A percentile compares a stretch with the other conserved stretches of the same genome.
These are phyloP conservation scores for Coelopa frigida DNA, from an alignment of 1,140 invertebrate species.

Conservation along the genomic window DNA sequence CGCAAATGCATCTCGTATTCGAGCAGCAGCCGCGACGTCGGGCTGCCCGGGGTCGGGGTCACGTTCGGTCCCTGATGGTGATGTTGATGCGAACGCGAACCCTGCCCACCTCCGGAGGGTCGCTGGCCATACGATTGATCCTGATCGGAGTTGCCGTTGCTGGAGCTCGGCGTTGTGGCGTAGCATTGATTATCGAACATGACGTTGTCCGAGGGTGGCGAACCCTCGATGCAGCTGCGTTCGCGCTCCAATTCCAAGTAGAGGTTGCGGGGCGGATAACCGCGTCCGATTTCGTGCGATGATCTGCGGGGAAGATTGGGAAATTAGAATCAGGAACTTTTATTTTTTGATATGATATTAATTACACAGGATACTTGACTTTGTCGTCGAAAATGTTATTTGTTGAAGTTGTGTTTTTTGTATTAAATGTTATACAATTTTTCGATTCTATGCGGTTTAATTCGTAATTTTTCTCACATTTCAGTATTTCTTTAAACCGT, in stretches of 20 bases:
- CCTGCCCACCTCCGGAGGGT: conserved; percentile 31
- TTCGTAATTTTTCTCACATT: no score
- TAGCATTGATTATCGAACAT: conserved; percentile 92
- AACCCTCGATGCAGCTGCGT: conserved; percentile 63
- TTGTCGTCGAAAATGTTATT: no score
- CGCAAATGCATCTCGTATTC: conserved; percentile 94
- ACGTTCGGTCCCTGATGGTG: conserved; percentile 50
- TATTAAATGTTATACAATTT: background rate
- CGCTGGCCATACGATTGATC: conserved; percentile 63
- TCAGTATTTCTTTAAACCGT: no score
- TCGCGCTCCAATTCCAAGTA: conserved; percentile 78
- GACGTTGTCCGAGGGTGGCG: conserved; percentile 83
- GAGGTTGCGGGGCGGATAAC: conserved; percentile 52
- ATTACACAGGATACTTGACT: no score
- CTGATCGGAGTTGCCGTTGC: conserved; percentile 81
- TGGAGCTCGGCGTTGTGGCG: conserved; percentile 84
- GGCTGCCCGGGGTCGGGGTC: conserved; percentile 73
- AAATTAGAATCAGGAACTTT: background rate
- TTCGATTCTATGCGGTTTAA: no score
- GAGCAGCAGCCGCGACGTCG: conserved; percentile 75
- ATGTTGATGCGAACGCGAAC: conserved; percentile 29
- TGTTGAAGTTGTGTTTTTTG: background rate
- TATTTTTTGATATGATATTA: background rate
- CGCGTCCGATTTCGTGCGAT: conserved; percentile 56
- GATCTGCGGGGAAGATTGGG: conserved; percentile 47